phyloP scores from a whole-genome alignment of 2,797 vertebrate genomes.

The Gallirallus australis region DNA sequence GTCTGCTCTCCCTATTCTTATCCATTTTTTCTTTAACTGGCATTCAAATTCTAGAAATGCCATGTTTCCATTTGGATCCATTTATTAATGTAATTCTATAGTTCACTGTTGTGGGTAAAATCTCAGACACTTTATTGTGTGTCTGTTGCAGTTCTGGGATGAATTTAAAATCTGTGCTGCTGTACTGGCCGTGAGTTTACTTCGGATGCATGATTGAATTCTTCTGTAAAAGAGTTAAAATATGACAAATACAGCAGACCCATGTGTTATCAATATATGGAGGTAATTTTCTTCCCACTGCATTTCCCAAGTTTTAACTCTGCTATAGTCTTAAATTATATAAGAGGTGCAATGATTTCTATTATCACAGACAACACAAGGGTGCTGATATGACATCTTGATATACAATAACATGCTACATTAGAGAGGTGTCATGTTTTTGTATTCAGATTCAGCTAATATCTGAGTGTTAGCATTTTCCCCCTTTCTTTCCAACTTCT shows the following conservation, averaged over 20 bases:
- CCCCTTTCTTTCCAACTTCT: background rate
- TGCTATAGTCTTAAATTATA: constrained; percentile 43
- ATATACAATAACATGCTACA: background rate
- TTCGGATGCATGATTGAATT: constrained; percentile 4
- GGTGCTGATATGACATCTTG: background rate
- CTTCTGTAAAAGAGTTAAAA: constrained; percentile 42
- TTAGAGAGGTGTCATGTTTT: constrained; percentile 17
- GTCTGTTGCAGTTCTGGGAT: background rate
- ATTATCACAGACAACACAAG: constrained; percentile 63
- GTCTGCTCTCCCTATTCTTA: background rate
- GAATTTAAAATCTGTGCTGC: background rate
- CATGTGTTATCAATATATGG: constrained; percentile 32
- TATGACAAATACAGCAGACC: background rate
- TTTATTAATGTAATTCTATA: background rate
- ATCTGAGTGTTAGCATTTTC: background rate
- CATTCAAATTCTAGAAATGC: background rate
- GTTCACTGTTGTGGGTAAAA: background rate
- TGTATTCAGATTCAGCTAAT: constrained; percentile 15
- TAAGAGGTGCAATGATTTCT: constrained; percentile 2
- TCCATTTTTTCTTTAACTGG: background rate
- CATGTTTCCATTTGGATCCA: background rate
- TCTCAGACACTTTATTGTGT: background rate
- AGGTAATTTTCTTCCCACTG: constrained; percentile 39
- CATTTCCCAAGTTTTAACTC: constrained; percentile 18
- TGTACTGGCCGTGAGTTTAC: background rate